Evolutionary conservation across 2,888 invertebrate species (phyloP).

Genomic region (Dascillus cervinus): DNA sequence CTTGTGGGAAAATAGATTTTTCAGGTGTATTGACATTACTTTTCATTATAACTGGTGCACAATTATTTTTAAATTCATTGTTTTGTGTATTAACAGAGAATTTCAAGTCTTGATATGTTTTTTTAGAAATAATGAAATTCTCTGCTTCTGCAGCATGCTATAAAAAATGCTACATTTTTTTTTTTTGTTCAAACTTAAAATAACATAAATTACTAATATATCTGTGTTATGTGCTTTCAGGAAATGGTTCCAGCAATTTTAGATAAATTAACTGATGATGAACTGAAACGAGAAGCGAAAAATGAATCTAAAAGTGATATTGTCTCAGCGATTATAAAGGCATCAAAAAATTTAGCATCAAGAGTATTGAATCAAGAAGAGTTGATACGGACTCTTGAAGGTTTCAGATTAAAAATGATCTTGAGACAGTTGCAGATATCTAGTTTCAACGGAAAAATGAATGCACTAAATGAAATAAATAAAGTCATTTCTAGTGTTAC

Average conservation of each 20-base stretch:
- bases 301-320: conserved; percentile 94
- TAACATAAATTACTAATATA: not conserved
- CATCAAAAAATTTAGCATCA: conserved; percentile 81
- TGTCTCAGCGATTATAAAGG: conserved; percentile 88
- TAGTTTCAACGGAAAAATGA: conserved; percentile 98
- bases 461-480: conserved; percentile 95
- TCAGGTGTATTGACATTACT: no score
- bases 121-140: no score
- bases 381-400: conserved; percentile 70
- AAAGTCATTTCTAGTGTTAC: conserved; percentile 89
- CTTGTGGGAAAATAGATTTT: no score
- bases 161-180: no score
- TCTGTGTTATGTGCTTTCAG: conserved; percentile 45
- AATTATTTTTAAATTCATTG: no score
- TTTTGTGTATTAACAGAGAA: not conserved
- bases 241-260: conserved; percentile 85
- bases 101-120: not conserved
- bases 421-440: conserved; percentile 84
- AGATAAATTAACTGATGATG: conserved; percentile 90
- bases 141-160: no score
- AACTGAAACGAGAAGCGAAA: conserved; percentile 91
- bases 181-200: not conserved
- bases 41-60: no score
- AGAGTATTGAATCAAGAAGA: conserved; percentile 81
- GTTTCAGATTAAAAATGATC: conserved; percentile 94